phyloP scores from a whole-genome alignment of 2,888 invertebrate species.

The Ophion obscuratus region DNA sequence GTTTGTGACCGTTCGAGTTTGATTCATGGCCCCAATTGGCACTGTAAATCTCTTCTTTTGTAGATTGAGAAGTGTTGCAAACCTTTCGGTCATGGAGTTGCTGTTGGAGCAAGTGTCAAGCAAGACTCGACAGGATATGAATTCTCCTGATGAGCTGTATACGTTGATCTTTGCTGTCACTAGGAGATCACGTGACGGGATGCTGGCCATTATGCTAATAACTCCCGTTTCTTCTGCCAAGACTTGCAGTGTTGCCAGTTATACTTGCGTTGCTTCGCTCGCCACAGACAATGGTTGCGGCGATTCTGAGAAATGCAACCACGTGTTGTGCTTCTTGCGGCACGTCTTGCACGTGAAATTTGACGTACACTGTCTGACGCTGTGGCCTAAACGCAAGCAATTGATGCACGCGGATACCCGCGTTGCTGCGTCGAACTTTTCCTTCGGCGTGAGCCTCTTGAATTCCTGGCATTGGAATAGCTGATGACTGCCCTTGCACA shows the following conservation, averaged over 20 bases:
- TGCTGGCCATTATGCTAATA: not conserved
- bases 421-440: not conserved
- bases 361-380: not conserved
- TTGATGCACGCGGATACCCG: not conserved
- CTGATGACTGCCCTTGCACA: not conserved
- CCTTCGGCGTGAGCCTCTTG: constrained; percentile 8
- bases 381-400: constrained; percentile 10
- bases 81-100: constrained; percentile 1
- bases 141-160: not conserved
- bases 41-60: not conserved
- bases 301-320: too few relatives aligned
- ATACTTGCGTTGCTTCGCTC: too few relatives aligned
- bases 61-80: not conserved
- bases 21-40: constrained; percentile 18
- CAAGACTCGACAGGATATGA: not conserved
- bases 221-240: not conserved
- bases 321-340: too few relatives aligned
- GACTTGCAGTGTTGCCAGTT: too few relatives aligned
- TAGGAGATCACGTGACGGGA: not conserved
- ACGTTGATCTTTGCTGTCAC: constrained; percentile 8
- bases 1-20: not conserved
- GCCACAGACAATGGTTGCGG: too few relatives aligned
- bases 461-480: constrained; percentile 18
- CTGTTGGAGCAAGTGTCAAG: constrained; percentile 1
- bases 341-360: too few relatives aligned